A percentile compares a stretch with the other conserved stretches of the same genome.
Conservation (phyloP, 2,797 vertebrate genomes). For the Pseudotriccus pelzelni region DNA sequence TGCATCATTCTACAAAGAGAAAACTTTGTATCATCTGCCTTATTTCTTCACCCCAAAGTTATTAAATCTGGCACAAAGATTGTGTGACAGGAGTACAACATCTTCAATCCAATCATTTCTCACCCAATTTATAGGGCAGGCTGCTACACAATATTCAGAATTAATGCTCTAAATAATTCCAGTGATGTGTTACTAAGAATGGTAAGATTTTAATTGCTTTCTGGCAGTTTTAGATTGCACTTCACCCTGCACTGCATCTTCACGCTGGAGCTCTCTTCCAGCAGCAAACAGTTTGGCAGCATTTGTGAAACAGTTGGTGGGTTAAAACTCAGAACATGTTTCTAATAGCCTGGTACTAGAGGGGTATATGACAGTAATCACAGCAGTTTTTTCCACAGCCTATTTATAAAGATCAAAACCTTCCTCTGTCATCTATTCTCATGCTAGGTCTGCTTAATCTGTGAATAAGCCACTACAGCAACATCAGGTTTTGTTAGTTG, state of each 20-base stretch:
- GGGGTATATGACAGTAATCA: neutral
- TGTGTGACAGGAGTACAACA: neutral
- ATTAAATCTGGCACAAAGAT: neutral
- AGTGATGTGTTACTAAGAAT: slow-evolving; percentile 49
- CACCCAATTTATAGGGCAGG: neutral
- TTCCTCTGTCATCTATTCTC: neutral
- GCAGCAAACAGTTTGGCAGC: slow-evolving; percentile 49
- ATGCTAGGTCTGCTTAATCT: neutral
- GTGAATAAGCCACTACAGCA: neutral
- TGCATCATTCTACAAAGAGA: neutral
- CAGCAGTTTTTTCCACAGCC: neutral
- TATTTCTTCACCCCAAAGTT: neutral
- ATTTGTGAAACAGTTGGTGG: slow-evolving; percentile 10
- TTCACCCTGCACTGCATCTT: slow-evolving; percentile 59
- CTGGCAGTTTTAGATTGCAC: slow-evolving; percentile 51
- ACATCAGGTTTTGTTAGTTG: neutral
- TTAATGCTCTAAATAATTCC: neutral
- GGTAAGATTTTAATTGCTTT: slow-evolving; percentile 65
- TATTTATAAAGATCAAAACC: neutral
- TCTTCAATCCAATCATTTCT: neutral
- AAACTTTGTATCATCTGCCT: neutral
- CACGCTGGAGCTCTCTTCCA: slow-evolving; percentile 26
- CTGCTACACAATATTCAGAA: neutral
- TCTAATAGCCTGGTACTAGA: slow-evolving; percentile 43
- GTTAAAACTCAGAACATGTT: slow-evolving; percentile 58